Evolutionary conservation across 1,140 invertebrate genomes (phyloP).

Genomic region (Potamilus streckersoni): DNA sequence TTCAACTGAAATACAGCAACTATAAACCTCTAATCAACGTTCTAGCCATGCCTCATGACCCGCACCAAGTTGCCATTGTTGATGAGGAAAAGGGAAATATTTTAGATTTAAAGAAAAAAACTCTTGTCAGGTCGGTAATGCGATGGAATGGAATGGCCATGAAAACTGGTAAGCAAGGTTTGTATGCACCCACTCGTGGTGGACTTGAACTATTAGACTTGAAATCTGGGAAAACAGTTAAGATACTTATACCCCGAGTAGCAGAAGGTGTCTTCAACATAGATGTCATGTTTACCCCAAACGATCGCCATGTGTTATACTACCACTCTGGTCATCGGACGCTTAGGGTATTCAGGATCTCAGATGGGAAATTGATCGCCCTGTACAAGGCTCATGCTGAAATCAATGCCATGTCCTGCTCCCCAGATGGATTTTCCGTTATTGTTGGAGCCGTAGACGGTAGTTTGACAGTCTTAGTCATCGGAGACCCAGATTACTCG

Average conservation of each 20-base stretch:
- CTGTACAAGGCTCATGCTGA: conserved; percentile 94
- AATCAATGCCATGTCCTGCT: conserved; percentile 86
- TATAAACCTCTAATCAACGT: conserved; percentile 66
- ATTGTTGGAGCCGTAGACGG: conserved; percentile 94
- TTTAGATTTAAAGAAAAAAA: conserved; percentile 71
- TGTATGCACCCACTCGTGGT: conserved; percentile 92
- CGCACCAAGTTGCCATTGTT: conserved; percentile 86
- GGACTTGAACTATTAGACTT: conserved; percentile 80
- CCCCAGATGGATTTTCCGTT: conserved; percentile 82
- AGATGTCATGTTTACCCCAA: conserved; percentile 92
- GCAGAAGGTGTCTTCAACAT: conserved; percentile 98
- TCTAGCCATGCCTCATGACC: conserved; percentile 68
- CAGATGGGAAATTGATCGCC: conserved; percentile 89
- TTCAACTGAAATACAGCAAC: conserved; percentile 62
- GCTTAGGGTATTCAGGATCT: conserved; percentile 88
- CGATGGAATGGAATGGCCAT: conserved; percentile 72
- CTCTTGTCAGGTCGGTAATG: conserved; percentile 67
- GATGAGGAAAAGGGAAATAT: conserved; percentile 89
- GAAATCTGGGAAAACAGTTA: conserved; percentile 78
- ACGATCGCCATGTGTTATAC: conserved; percentile 95
- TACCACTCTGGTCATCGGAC: conserved; percentile 96
- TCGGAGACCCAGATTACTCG: conserved; percentile 80
- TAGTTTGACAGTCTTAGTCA: conserved; percentile 89
- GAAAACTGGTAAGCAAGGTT: conserved; percentile 79
- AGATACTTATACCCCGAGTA: conserved; percentile 87